Evolutionary conservation across 2,888 invertebrate genomes (phyloP).

Genomic region (Drosophila falleni): DNA sequence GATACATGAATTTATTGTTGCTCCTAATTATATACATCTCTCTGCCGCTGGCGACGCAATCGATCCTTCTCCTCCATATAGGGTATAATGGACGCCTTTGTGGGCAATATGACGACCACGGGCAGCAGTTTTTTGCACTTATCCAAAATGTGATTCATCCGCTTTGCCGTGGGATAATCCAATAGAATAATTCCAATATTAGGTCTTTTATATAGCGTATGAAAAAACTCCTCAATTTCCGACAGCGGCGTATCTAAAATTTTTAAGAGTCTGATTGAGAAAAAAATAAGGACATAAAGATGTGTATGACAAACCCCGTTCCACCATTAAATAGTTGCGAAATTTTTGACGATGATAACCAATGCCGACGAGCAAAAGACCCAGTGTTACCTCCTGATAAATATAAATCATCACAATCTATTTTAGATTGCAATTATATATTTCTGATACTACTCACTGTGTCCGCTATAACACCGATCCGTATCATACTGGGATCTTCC

Average conservation of each 20-base stretch:
- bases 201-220: conserved; percentile 18
- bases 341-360: conserved; percentile 52
- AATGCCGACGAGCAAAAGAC: conserved; percentile 59
- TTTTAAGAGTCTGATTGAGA: neutral
- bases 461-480: conserved; percentile 58
- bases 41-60: conserved; percentile 40
- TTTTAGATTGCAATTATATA: too few species aligned
- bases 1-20: conserved; percentile 21
- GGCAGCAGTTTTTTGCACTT: conserved; percentile 49
- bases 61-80: conserved; percentile 62
- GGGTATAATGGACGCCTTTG: conserved; percentile 37
- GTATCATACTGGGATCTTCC: conserved; percentile 39
- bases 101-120: conserved; percentile 52
- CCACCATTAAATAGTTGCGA: conserved; percentile 59
- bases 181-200: conserved; percentile 60
- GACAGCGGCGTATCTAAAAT: conserved; percentile 32
- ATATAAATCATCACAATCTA: neutral
- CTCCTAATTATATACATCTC: conserved; percentile 43
- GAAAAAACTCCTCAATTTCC: conserved; percentile 55
- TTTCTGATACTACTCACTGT: conserved; percentile 27
- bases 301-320: conserved; percentile 33
- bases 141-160: conserved; percentile 27
- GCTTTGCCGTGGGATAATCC: conserved; percentile 49
- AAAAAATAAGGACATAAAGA: neutral
- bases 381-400: conserved; percentile 59